Conservation (phyloP, 2,113 vertebrate genomes). For the Calonectris borealis region DNA sequence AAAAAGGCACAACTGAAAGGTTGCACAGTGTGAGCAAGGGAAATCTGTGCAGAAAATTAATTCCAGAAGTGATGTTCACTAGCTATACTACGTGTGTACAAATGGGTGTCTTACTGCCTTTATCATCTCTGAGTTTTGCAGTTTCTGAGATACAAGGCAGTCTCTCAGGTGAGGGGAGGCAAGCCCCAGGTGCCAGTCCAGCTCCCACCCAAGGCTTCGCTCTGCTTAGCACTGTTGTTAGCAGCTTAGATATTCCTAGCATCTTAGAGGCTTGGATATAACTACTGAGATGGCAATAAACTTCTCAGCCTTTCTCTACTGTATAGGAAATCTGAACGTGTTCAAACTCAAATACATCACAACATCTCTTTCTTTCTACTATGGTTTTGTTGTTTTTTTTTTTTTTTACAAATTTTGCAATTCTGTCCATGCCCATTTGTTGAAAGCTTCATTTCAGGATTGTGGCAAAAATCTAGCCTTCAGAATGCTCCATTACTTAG, state of each 20-base stretch:
- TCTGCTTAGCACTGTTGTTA: neutral
- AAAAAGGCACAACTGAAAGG: neutral
- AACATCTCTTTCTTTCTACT: neutral
- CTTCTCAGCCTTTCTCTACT: neutral
- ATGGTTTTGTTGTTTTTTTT: neutral
- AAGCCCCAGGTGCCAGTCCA: neutral
- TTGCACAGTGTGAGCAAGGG: neutral
- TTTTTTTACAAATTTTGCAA: neutral
- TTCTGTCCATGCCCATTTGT: neutral
- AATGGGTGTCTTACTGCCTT: neutral
- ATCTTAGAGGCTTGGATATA: neutral
- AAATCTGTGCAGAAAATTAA: neutral
- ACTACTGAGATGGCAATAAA: neutral
- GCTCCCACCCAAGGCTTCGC: neutral
- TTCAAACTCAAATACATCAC: neutral
- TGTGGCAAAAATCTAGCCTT: neutral
- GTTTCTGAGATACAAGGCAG: neutral
- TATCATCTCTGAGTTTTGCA: neutral
- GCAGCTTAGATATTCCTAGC: neutral
- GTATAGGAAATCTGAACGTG: neutral
- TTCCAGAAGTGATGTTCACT: neutral
- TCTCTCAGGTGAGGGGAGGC: neutral
- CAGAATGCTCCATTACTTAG: neutral
- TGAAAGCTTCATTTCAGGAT: neutral
- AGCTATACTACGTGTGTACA: neutral